Evolutionary conservation across 2,113 vertebrate species (phyloP).

Genomic region (Nothobranchius furzeri): DNA sequence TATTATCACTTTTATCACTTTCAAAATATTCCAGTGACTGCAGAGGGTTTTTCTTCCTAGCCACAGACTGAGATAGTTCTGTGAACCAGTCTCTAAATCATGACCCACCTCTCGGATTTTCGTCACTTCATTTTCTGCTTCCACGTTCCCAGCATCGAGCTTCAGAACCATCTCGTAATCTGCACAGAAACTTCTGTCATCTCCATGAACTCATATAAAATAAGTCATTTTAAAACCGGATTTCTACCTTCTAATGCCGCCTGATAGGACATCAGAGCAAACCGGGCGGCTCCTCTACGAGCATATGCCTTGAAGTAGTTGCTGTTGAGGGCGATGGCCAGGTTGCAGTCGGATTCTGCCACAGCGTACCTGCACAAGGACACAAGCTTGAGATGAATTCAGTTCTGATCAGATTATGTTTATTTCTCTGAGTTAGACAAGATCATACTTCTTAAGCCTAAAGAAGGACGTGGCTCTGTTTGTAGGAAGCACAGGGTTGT

Average conservation of each 20-base stretch:
- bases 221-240: too few relatives aligned
- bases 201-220: not conserved
- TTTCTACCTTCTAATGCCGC: slow-evolving; percentile 86
- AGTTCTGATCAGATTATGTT: not conserved
- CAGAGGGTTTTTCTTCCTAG: too few relatives aligned
- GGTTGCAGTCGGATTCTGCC: slow-evolving; percentile 94
- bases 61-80: not conserved
- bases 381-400: not conserved
- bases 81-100: not conserved
- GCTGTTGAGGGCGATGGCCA: slow-evolving; percentile 89
- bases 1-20: too few relatives aligned
- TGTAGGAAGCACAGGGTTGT: slow-evolving; percentile 90
- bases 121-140: slow-evolving; percentile 87
- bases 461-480: slow-evolving; percentile 92
- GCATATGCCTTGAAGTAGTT: slow-evolving; percentile 88
- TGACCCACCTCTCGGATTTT: slow-evolving; percentile 83
- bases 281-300: slow-evolving; percentile 86
- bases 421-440: too few relatives aligned
- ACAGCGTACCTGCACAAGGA: slow-evolving; percentile 83
- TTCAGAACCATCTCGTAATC: slow-evolving; percentile 91
- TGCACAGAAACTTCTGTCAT: slow-evolving; percentile 51
- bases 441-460: slow-evolving; percentile 88
- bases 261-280: slow-evolving; percentile 85
- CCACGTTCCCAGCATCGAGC: slow-evolving; percentile 86
- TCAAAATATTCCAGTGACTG: too few relatives aligned